Percentiles rank a stretch among this genome's conserved stretches.
phyloP scores from a whole-genome alignment of 2,113 vertebrate genomes.

The Peromyscus polionotus region DNA sequence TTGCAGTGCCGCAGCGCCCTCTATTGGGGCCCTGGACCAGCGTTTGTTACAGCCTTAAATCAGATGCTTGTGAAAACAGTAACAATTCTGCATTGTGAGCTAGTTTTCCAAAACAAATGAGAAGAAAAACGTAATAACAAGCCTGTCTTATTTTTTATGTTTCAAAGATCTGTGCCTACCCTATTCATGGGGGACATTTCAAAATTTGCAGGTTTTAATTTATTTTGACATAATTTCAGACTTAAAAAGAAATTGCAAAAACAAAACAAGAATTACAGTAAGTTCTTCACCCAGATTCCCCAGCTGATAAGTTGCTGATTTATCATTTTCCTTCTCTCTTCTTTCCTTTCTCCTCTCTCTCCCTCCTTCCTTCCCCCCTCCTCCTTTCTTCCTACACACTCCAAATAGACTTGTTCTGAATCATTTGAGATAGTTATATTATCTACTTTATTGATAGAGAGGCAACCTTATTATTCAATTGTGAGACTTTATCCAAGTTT shows the following conservation, averaged over 20 bases:
- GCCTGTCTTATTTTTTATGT: neutral
- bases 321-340: neutral
- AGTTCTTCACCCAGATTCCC: neutral
- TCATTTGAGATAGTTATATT: neutral
- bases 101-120: slow-evolving; percentile 43
- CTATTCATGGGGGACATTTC: slow-evolving; percentile 21
- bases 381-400: neutral
- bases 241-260: slow-evolving; percentile 4
- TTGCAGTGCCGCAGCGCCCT: slow-evolving; percentile 70
- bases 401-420: neutral
- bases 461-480: neutral
- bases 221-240: slow-evolving; percentile 55
- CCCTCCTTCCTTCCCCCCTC: neutral
- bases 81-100: neutral
- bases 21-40: slow-evolving; percentile 64
- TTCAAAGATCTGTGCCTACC: slow-evolving; percentile 17
- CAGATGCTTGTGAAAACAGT: neutral
- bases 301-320: neutral
- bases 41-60: neutral
- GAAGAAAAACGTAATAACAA: neutral
- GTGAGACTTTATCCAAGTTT: slow-evolving; percentile 2
- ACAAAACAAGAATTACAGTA: neutral
- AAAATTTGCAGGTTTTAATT: neutral
- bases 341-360: neutral
- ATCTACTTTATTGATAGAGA: neutral